These are phyloP conservation scores for Aphaenogaster rudis DNA, from an alignment of 1,140 invertebrate genomes.

Conservation along the genomic window DNA sequence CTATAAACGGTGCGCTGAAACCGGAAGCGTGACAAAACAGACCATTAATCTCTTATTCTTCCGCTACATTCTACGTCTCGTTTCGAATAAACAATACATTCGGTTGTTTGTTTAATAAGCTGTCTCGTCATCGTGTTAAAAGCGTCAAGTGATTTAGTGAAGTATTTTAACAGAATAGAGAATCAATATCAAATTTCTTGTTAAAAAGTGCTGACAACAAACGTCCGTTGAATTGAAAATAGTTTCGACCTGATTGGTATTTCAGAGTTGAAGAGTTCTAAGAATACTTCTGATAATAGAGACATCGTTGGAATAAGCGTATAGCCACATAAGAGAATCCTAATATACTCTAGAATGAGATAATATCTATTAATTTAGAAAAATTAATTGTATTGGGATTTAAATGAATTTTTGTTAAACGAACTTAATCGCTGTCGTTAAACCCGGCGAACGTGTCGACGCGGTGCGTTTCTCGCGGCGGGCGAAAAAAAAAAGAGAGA, in stretches of 20 bases:
- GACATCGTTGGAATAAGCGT: not conserved
- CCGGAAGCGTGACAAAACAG: not conserved
- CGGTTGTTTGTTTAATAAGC: conserved; percentile 30
- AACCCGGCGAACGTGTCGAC: not conserved
- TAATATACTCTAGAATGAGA: not conserved
- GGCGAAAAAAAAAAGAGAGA: not conserved
- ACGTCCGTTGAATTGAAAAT: not conserved
- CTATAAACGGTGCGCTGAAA: not conserved
- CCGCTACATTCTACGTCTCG: not conserved
- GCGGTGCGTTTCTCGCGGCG: not conserved
- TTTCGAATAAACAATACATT: not conserved
- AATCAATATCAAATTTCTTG: not conserved
- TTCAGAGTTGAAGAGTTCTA: not conserved
- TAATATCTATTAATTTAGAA: not conserved
- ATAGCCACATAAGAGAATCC: not conserved
- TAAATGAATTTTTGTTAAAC: not conserved
- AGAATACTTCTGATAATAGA: not conserved
- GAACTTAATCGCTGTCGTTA: not conserved
- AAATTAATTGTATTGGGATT: not conserved
- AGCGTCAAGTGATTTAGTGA: not conserved
- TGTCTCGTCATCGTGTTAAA: not conserved
- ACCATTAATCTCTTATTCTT: conserved; percentile 18
- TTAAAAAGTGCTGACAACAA: not conserved
- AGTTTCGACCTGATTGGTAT: not conserved
- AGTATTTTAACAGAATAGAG: not conserved